Base-by-base conservation (phyloP, 2,888 invertebrate genomes). In the Dione juno region DNA sequence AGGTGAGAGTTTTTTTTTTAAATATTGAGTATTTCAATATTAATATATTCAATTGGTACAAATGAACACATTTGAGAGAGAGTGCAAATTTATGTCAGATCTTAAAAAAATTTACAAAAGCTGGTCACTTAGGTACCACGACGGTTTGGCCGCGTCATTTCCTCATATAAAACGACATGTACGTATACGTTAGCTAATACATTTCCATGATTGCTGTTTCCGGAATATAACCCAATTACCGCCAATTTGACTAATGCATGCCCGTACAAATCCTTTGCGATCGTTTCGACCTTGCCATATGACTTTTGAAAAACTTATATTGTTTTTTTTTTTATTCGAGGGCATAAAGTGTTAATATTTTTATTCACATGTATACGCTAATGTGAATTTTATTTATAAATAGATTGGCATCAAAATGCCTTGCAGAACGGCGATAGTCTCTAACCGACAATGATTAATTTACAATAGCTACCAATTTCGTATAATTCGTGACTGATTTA, bases 371-470 rank as follows among this genome's bases (percentile, higher is more conserved):
- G 5, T 5, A 28, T 48, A 40, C 6, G 28, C 54, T 2, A 54
- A 53, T 41, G n/a, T 61, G 28, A 16, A 54, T 61, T 53, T 66
- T 73, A 53, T 66, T 40, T 21, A 35, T 14, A 40, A 13, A 3
- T 1, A 0, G 3, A 35, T 68, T 57, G 48, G 52, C 48, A 50
- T 52, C 52, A 57, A 53, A 66, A 63, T 68, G 7, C 8, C 28
- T 35, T 66, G 28, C 45, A 16, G 37, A 21, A n/a, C 11, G 13
- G 21, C 16, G 16, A 0, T 9, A 35, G 48, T 50, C 21, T 43
- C 45, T 61, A 21, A 61, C 54, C 45, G 65, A 66, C 67, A 41
- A 45, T 70, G 73, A 73, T 66, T 71, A 67, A 66, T 71, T 50
- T 68, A 68, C 66, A 66, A 66, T 71, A 28, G 65, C 70, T 57